phyloP scores from a whole-genome alignment of 2,888 invertebrate species.

The Spicauda simplicius region DNA sequence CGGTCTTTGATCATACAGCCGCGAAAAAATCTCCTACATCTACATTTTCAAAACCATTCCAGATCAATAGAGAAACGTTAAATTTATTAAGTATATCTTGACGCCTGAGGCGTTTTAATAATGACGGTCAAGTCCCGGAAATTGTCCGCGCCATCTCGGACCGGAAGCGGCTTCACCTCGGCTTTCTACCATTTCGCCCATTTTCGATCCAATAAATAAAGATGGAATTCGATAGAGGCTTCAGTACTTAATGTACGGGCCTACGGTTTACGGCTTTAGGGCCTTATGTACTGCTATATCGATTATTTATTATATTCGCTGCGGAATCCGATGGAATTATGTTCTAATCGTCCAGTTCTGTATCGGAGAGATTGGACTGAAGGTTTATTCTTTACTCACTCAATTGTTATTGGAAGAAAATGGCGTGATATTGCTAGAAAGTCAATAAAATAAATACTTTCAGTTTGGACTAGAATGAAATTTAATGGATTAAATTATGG shows the following conservation, averaged over 20 bases:
- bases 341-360: background rate
- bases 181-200: slow-evolving; percentile 45
- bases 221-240: slow-evolving; percentile 46
- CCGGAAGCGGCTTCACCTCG: slow-evolving; percentile 49
- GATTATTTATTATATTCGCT: slow-evolving; percentile 3
- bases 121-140: slow-evolving; percentile 50
- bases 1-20: too few relatives aligned
- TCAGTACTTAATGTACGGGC: slow-evolving; percentile 21
- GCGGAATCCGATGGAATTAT: background rate
- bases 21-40: too few relatives aligned
- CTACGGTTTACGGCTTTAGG: slow-evolving; percentile 9
- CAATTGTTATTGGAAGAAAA: too few relatives aligned
- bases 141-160: slow-evolving; percentile 51
- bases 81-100: slow-evolving; percentile 16
- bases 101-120: slow-evolving; percentile 45
- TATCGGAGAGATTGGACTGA: background rate
- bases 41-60: background rate
- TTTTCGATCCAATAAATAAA: slow-evolving; percentile 50
- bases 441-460: too few relatives aligned
- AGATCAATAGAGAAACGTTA: slow-evolving; percentile 11
- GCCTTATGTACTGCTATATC: slow-evolving; percentile 2
- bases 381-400: too few relatives aligned
- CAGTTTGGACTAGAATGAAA: too few relatives aligned
- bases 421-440: too few relatives aligned
- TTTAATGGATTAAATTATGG: too few relatives aligned